Conservation (phyloP, 2,113 vertebrate genomes). For the Polypterus senegalus region DNA sequence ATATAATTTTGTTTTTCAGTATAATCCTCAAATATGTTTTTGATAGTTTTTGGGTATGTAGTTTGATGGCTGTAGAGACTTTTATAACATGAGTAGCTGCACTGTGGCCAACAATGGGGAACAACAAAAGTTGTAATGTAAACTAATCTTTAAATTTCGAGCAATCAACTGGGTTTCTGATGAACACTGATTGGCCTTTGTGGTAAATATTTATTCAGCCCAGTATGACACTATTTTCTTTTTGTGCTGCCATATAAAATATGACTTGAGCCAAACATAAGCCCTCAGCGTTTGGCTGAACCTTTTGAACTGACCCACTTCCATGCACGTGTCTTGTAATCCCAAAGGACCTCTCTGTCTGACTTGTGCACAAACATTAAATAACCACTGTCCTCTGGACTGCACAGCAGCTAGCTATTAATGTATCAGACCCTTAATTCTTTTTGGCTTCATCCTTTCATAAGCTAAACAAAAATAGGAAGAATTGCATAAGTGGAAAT, state of each 20-base stretch:
- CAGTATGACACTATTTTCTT: conserved; percentile 13
- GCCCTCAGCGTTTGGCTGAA: conserved; percentile 43
- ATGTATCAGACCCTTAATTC: not conserved
- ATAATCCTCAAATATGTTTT: conserved; percentile 48
- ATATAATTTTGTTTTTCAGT: no score
- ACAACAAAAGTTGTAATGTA: conserved; percentile 37
- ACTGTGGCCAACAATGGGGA: conserved; percentile 39
- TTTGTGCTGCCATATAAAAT: conserved; percentile 28
- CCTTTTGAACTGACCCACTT: conserved; percentile 30
- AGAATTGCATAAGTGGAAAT: no score
- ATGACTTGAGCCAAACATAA: conserved; percentile 31
- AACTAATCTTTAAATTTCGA: conserved; percentile 18
- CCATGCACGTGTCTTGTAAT: conserved; percentile 27
- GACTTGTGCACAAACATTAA: conserved; percentile 24
- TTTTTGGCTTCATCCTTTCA: not conserved
- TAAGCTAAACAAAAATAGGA: not conserved
- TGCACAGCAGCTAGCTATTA: conserved; percentile 39
- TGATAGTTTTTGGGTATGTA: conserved; percentile 59
- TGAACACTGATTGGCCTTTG: conserved; percentile 2
- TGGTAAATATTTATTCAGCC: conserved; percentile 12
- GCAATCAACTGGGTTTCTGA: not conserved
- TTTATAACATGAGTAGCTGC: conserved; percentile 37
- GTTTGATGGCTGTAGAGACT: conserved; percentile 37
- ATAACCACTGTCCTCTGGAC: conserved; percentile 34
- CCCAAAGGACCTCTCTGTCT: conserved; percentile 18